Base-by-base conservation (phyloP, 2,888 invertebrate species). In the Vandiemenella viatica region DNA sequence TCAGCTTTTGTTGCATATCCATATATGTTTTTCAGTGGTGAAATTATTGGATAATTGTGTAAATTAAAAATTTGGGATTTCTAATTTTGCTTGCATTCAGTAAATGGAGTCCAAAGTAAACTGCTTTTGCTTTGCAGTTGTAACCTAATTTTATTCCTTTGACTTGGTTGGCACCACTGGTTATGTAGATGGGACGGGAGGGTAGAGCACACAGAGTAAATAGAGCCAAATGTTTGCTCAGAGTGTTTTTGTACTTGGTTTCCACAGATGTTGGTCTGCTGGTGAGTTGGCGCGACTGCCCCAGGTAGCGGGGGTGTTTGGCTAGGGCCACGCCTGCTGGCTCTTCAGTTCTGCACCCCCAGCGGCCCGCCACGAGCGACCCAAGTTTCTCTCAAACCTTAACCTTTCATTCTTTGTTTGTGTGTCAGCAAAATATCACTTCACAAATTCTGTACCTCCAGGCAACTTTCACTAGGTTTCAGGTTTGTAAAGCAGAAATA, bases 211-310 rank as follows among this genome's bases (percentile, higher is more conserved):
- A 16, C 15, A 16, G 32, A 19, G 32, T 16, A 32, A 32, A 19
- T 15, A 45, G 37, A 45, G 37, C 19, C 19, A 18, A 13, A 49
- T 37, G 18, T 48, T 53, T 53, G 53, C 53, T 53, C 53, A 53
- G 48, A 48, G 53, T 37, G 23, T 38, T 53, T 49, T 52, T 53
- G 50, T 53, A 50, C 50, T 53, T 53, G 43, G 45, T 53, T 50
- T 53, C 53, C 53, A 55, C 55, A 55, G 53, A 45, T 48, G 49
- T 49, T 21, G 41, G 47, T 45, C 40, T 17, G 45, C 48, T 47
- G 48, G 50, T 50, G 50, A 50, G 49, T 48, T 48, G 48, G 32
- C 48, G 22, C n/a, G n/a, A n/a, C n/a, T n/a, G 20, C n/a, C 42
- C 48, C 43, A 43, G 26, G 46, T 19, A 19, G 26, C 19, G 19